phyloP scores from a whole-genome alignment of 2,797 vertebrate genomes.

The Pangasius krempfi region DNA sequence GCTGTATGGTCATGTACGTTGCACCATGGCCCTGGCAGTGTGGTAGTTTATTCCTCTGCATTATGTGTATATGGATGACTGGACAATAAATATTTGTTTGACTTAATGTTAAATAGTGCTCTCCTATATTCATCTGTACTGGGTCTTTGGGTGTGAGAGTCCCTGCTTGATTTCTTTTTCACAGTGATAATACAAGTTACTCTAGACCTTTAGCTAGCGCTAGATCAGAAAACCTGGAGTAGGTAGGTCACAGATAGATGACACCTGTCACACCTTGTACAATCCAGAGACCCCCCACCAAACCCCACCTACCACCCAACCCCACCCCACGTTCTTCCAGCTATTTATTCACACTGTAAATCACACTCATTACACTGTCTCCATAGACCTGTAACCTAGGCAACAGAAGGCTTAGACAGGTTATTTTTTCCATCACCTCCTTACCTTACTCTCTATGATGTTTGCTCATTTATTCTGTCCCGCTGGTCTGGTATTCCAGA shows the following conservation, averaged over 20 bases:
- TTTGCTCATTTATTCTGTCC: constrained; percentile 18
- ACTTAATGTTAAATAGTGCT: neutral
- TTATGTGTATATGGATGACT: neutral
- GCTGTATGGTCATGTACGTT: neutral
- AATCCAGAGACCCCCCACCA: neutral
- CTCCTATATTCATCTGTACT: neutral
- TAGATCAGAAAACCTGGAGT: neutral
- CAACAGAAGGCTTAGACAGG: constrained; percentile 1
- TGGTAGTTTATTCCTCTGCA: neutral
- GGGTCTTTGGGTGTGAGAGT: neutral
- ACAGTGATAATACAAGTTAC: neutral
- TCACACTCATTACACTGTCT: neutral
- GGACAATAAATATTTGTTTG: neutral
- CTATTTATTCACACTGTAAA: neutral
- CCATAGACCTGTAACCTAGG: neutral
- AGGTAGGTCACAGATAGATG: neutral
- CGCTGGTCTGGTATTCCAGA: neutral
- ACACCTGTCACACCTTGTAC: neutral
- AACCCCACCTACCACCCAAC: neutral
- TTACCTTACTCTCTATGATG: neutral
- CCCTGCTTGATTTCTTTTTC: neutral
- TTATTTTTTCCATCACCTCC: neutral
- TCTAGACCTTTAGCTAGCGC: neutral
- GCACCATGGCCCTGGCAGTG: neutral
- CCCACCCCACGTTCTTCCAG: neutral